These are phyloP conservation scores for Sphaerophoria rueppellii DNA, from an alignment of 2,888 invertebrate species.

Conservation along the genomic window DNA sequence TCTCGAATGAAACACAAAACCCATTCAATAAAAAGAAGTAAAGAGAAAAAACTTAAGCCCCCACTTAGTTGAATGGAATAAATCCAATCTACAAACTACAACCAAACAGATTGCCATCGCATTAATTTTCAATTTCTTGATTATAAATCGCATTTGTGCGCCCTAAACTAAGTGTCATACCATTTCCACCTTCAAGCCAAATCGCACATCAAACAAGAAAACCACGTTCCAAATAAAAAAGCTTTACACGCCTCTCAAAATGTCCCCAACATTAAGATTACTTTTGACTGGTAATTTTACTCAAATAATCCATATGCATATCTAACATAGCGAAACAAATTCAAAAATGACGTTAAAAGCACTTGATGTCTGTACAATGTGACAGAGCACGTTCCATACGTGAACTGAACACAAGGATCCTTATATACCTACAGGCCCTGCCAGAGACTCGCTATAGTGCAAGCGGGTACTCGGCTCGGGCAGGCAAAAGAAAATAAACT, in stretches of 20 bases:
- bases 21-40: not conserved
- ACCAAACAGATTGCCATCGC: constrained; percentile 45
- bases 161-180: constrained; percentile 53
- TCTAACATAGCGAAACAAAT: constrained; percentile 67
- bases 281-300: constrained; percentile 42
- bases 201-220: no score
- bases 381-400: constrained; percentile 62
- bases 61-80: constrained; percentile 10
- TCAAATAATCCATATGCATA: constrained; percentile 67
- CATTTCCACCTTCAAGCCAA: not conserved
- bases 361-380: constrained; percentile 70
- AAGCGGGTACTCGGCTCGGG: not conserved
- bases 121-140: constrained; percentile 72
- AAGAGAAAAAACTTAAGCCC: constrained; percentile 3
- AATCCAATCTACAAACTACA: constrained; percentile 23
- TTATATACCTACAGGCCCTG: not conserved
- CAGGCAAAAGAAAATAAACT: not conserved
- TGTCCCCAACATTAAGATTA: constrained; percentile 40
- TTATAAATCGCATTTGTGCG: constrained; percentile 65
- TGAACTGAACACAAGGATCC: not conserved
- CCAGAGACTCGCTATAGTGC: not conserved
- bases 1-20: not conserved
- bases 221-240: not conserved
- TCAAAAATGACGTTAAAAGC: constrained; percentile 62
- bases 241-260: constrained; percentile 41